phyloP scores from a whole-genome alignment of 2,113 vertebrate species.

The Carassius carassius region DNA sequence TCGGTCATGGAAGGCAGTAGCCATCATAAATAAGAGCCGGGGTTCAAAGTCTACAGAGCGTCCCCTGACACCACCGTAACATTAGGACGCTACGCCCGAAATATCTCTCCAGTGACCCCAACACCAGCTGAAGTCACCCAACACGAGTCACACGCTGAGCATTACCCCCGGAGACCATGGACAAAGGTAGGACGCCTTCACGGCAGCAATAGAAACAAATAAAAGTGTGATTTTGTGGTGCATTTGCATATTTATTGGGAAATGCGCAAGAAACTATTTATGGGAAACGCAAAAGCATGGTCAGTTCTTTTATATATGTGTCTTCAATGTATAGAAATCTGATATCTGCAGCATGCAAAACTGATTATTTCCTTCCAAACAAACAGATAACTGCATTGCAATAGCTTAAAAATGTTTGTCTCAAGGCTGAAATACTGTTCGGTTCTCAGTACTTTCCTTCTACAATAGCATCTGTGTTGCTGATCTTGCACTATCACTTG shows the following conservation, averaged over 20 bases:
- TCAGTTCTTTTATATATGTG: not conserved
- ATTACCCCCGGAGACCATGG: slow-evolving; percentile 38
- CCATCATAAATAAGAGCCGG: slow-evolving; percentile 39
- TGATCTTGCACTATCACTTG: not conserved
- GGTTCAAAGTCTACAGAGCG: slow-evolving; percentile 16
- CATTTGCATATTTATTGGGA: not conserved
- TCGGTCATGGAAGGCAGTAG: slow-evolving; percentile 17
- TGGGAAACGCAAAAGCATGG: not conserved
- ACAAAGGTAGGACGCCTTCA: slow-evolving; percentile 44
- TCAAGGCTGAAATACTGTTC: not conserved
- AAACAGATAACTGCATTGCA: not conserved
- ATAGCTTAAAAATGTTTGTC: not conserved
- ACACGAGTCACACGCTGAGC: slow-evolving; percentile 19
- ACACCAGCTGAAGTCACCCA: slow-evolving; percentile 15
- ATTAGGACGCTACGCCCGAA: slow-evolving; percentile 35
- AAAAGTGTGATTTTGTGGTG: not conserved
- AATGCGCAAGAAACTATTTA: not conserved
- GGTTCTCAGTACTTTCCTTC: not conserved
- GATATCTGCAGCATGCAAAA: not conserved
- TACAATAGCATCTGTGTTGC: not conserved
- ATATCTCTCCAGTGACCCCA: slow-evolving; percentile 42
- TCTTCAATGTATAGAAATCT: not conserved
- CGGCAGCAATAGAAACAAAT: not conserved
- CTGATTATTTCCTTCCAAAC: not conserved
- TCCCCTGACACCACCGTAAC: slow-evolving; percentile 36